These are phyloP conservation scores for Lutraria rhynchaena DNA, from an alignment of 1,140 invertebrate species.

Conservation along the genomic window DNA sequence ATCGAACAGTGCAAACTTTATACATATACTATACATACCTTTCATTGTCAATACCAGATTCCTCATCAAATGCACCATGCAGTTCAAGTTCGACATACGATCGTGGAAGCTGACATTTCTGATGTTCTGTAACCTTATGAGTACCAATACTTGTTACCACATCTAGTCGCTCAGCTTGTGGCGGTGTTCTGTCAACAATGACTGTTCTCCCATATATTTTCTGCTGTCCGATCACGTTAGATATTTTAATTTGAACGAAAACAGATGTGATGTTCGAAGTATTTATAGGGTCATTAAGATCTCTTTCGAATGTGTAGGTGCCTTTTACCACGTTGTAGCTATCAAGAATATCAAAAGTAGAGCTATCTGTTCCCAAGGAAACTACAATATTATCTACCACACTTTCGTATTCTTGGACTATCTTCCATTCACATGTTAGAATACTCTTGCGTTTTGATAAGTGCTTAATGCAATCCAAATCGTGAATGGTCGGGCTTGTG, in stretches of 20 bases:
- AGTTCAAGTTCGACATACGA: slow-evolving; percentile 13
- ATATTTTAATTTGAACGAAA: not conserved
- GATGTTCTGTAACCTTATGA: slow-evolving; percentile 6
- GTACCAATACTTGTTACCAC: slow-evolving; percentile 18
- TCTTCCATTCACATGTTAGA: slow-evolving; percentile 29
- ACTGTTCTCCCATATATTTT: slow-evolving; percentile 25
- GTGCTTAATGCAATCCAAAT: slow-evolving; percentile 34
- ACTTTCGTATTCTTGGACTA: slow-evolving; percentile 40
- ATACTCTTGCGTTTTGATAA: slow-evolving; percentile 18
- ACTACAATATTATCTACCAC: slow-evolving; percentile 5
- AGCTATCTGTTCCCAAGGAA: slow-evolving; percentile 6
- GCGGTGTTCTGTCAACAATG: slow-evolving; percentile 37
- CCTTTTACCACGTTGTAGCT: slow-evolving; percentile 83
- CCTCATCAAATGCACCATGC: slow-evolving; percentile 5
- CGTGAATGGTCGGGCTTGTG: slow-evolving; percentile 12
- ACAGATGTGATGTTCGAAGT: not conserved
- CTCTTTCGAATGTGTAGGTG: slow-evolving; percentile 82
- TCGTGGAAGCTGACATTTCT: slow-evolving; percentile 38
- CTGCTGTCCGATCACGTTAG: slow-evolving; percentile 27
- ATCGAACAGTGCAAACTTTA: too few species aligned
- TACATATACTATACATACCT: too few species aligned
- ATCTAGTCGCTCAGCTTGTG: not conserved
- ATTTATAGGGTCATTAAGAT: slow-evolving; percentile 9
- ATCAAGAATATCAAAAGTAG: slow-evolving; percentile 21
- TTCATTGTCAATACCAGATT: slow-evolving; percentile 28